Base-by-base conservation (phyloP, 2,888 invertebrate genomes). In the Volucella zonaria region DNA sequence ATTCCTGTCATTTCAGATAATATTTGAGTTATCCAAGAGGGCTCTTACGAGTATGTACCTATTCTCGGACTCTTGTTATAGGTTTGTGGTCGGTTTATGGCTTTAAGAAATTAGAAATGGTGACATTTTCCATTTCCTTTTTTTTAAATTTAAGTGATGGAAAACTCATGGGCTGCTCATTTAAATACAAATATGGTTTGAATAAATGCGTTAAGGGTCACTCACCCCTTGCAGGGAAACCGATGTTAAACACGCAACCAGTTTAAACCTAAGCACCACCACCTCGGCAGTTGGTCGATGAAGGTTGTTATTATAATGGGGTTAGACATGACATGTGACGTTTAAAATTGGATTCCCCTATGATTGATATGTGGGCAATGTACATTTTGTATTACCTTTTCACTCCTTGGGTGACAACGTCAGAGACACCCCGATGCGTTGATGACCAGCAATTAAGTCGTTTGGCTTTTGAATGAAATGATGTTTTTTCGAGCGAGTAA, bases 1-100 rank as follows among this genome's bases (percentile, higher is more conserved):
- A 81, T 85, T 85, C 85, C 76, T 81, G 85, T 81, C 85, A 77
- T 85, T 85, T 81, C 76, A 64, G 85, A 85, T 85, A 85, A 81
- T 85, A 85, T 85, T 80, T 81, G 85, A 81, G 81, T 77, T 79
- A 70, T 73, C 51, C 40, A 54, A 71, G 76, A 80, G 83, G 70
- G 73, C 81, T 64, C 76, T 76, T 79, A 31, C 31, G 31, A 31
- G 31, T 31, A 31, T 31, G 31, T 31, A 75, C 18, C 59, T 64
- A 64, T 66, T 75, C 62, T 64, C n/a, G 49, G 42, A 45, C 51
- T 54, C 43, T 31, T 31, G 31, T 23, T 23, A 14, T 15, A 14
- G 42, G 42, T 49, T 31, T 82, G 51, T 59, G 64, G 45, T 52
- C 40, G 52, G 70, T 59, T 68, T 52, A 56, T 68, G 42, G 38